Base-by-base conservation (phyloP, 1,140 invertebrate genomes). In the Tyrophagus putrescentiae region DNA sequence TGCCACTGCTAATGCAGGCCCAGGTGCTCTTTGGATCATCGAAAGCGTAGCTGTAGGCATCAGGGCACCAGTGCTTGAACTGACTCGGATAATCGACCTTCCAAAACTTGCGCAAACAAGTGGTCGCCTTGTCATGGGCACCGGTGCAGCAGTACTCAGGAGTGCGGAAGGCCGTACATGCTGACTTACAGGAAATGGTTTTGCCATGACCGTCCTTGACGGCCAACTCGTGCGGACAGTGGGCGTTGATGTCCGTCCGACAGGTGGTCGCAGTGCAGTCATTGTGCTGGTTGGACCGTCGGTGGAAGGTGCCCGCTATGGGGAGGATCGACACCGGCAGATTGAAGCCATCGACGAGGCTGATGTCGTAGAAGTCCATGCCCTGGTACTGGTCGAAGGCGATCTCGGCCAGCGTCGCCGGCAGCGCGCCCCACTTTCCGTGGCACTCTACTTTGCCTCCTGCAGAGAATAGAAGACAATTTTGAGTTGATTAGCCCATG, bases 31-130 rank as follows among this genome's bases (percentile, higher is more conserved):
- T 69, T 23, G 61, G 41, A 56, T 74, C 72, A 66, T 74, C 72
- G 57, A 73, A 73, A n/a, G 72, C 72, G 54, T 73, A 74, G 53
- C 70, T 72, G 64, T 73, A 75, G 3, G 72, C 72, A 58, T 71
- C 68, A 11, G 73, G 73, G 59, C 73, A 75, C 21, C 65, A 64
- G 18, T 60, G 29, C 62, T 76, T 76, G 65, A 76, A 76, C n/a
- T 68, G 69, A 5, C 48, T 25, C 1, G 73, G 66, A 60, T 72
- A 76, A 63, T 73, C 67, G 67, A 11, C 61, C 52, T 5, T 72
- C 68, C 72, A 75, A 59, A 66, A 18, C 34, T 48, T 32, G 65
- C 64, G 50, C 54, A 65, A 44, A 67, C 73, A 68, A 53, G 66
- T 74, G 18, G 71, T 63, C 9, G 67, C 73, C 64, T 60, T 71